Conservation (phyloP, 2,888 invertebrate species). For the Coelogynopora nodosa region DNA sequence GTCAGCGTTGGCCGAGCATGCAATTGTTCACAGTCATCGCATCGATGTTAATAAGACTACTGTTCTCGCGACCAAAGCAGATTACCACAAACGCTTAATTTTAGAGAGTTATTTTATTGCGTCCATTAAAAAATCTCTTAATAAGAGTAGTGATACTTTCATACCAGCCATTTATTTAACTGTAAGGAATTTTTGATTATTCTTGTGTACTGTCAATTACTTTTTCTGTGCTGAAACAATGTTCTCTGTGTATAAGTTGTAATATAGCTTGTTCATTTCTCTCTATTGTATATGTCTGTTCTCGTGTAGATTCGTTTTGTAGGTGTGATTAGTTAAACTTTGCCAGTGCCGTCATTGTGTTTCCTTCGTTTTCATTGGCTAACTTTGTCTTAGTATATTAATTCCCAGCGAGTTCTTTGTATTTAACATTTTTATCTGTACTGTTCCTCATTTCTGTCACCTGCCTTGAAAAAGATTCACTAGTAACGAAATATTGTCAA, state of each 20-base stretch:
- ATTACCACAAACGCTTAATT: conserved; percentile 24
- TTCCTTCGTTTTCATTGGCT: background rate
- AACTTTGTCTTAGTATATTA: background rate
- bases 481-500: background rate
- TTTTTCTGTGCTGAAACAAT: conserved; percentile 5
- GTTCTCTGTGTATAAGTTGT: conserved; percentile 18
- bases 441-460: background rate
- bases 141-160: conserved; percentile 23
- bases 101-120: conserved; percentile 18
- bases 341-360: background rate
- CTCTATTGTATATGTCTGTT: conserved; percentile 1
- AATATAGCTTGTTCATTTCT: conserved; percentile 11
- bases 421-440: background rate
- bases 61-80: conserved; percentile 28
- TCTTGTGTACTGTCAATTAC: background rate
- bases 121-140: conserved; percentile 23
- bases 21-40: conserved; percentile 13
- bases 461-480: background rate
- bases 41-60: conserved; percentile 27
- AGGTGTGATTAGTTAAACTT: background rate
- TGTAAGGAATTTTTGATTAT: background rate
- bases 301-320: background rate
- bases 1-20: conserved; percentile 19
- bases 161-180: conserved; percentile 16
- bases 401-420: background rate